Conservation (phyloP, 2,113 vertebrate species). For the Uropsilus gracilis region DNA sequence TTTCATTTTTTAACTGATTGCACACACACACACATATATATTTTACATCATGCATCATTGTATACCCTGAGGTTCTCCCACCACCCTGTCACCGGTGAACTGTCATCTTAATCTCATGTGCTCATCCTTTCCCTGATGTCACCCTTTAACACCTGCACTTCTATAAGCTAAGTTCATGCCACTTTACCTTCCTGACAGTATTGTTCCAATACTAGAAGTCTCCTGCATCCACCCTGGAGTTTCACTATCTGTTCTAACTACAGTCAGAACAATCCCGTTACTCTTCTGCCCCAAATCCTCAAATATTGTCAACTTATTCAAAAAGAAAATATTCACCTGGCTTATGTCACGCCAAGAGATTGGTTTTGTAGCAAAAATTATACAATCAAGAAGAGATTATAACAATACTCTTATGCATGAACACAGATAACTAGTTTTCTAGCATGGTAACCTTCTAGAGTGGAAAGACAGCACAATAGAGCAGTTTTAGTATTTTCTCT, state of each 20-base stretch:
- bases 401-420: not conserved
- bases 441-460: not conserved
- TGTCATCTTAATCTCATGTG: too few relatives aligned
- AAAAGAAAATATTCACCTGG: not conserved
- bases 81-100: too few relatives aligned
- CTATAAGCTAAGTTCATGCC: too few relatives aligned
- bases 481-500: not conserved
- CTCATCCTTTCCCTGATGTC: too few relatives aligned
- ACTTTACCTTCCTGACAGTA: not conserved
- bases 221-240: not conserved
- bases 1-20: too few relatives aligned
- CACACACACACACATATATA: too few relatives aligned
- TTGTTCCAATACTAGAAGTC: not conserved
- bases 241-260: not conserved
- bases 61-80: too few relatives aligned
- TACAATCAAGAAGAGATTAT: not conserved
- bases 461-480: not conserved
- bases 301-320: not conserved
- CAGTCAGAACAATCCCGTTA: not conserved
- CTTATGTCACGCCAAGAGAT: not conserved
- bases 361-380: not conserved
- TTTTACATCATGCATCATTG: too few relatives aligned
- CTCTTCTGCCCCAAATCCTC: not conserved
- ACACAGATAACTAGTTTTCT: not conserved
- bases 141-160: too few relatives aligned